phyloP scores from a whole-genome alignment of 1,140 invertebrate species.

The Caenorhabditis inopinata region DNA sequence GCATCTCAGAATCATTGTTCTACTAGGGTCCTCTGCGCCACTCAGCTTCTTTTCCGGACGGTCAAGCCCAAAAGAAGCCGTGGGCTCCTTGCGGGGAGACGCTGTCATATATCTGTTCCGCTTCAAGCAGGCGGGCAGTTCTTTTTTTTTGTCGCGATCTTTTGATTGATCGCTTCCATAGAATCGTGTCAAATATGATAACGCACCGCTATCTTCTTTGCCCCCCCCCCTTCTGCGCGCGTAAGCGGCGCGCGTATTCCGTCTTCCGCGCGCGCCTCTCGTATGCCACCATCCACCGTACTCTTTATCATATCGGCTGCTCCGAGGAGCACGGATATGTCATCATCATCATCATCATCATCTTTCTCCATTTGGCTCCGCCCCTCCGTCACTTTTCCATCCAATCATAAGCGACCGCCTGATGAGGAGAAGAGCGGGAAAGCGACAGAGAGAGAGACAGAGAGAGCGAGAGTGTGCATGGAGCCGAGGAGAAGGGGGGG shows the following conservation, averaged over 20 bases:
- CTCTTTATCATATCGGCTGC: background rate
- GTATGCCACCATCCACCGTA: background rate
- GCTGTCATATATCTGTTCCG: too few relatives aligned
- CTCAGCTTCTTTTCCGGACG: too few relatives aligned
- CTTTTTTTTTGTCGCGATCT: too few relatives aligned
- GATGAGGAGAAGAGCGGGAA: background rate
- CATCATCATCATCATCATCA: background rate
- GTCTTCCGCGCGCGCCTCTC: too few relatives aligned
- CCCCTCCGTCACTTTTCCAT: constrained; percentile 1
- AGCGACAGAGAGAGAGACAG: background rate
- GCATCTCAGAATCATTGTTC: too few relatives aligned
- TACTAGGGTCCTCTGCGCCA: too few relatives aligned
- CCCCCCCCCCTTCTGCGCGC: background rate
- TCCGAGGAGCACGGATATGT: background rate
- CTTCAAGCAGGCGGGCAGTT: too few relatives aligned
- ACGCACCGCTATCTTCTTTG: background rate
- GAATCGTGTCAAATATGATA: too few relatives aligned
- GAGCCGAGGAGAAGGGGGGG: background rate
- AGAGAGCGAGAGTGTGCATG: background rate
- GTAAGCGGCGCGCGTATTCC: too few relatives aligned
- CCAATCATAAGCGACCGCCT: background rate
- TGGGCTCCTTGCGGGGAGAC: too few relatives aligned
- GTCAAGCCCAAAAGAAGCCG: too few relatives aligned
- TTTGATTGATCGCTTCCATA: too few relatives aligned
- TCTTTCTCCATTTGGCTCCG: background rate